Evolutionary conservation across 1,140 invertebrate genomes (phyloP), one percentile per base, ranked within the genome.

Genomic region (Parasteatoda tepidariorum): DNA sequence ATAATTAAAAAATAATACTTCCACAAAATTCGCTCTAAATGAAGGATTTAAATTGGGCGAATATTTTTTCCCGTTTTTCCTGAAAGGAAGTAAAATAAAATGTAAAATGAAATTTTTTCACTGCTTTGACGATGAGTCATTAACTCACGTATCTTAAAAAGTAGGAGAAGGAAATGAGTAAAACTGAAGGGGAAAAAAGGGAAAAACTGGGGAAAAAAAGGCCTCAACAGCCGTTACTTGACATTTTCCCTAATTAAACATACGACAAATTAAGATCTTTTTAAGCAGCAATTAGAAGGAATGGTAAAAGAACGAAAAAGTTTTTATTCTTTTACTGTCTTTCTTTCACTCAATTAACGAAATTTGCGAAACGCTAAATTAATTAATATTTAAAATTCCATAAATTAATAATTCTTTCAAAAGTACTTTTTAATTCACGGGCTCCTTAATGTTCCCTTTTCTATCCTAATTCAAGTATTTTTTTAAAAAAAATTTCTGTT

Each of bases 211-310:
- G 0, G 24, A 55, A 33, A 41, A 62, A 74, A 73, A 30, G 33
- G n/a, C 31, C 9, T 11, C 3, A 22, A 48, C 76, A 79, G 76
- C 76, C 76, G 76, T 68, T 79, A 79, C 76, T 68, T 79, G 76
- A 79, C 76, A 79, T 79, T 79, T 68, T 79, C 76, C 59, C 64
- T 79, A 79, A 79, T 79, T 79, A 79, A 79, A 79, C 76, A 79
- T 41, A 67, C 76, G 62, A 59, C 62, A 48, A 79, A 79, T 79
- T 79, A 79, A 68, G 76, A 79, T 79, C 76, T 68, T 79, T 79
- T 79, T 79, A 79, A 79, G 76, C 76, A 59, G 76, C 76, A 79
- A 79, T 79, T 79, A 79, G 76, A 79, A 79, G 31, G 24, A n/a
- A n/a, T n/a, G n/a, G n/a, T n/a, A n/a, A n/a, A n/a, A 26, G 7